A percentile compares a stretch with the other conserved stretches of the same genome.
These are phyloP conservation scores for Caenorhabditis inopinata DNA, from an alignment of 1,140 invertebrate species.

Conservation along the genomic window DNA sequence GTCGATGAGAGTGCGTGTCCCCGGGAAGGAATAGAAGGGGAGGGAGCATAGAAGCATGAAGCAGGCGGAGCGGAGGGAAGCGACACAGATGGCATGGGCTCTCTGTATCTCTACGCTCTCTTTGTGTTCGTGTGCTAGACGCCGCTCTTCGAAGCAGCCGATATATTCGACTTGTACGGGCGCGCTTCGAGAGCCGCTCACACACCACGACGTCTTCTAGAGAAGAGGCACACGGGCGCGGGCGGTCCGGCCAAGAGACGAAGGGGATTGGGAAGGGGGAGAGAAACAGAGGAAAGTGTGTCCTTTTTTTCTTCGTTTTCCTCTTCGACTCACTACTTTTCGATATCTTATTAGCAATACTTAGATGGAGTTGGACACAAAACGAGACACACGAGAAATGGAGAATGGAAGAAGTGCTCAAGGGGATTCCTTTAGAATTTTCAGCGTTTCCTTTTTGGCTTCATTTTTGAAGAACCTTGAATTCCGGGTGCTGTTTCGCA, in stretches of 20 bases:
- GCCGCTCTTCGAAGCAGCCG: too few species aligned
- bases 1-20: background rate
- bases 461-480: too few species aligned
- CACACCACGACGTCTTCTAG: background rate
- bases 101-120: background rate
- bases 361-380: background rate
- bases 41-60: background rate
- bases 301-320: background rate
- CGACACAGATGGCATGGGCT: slow-evolving; percentile 27
- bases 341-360: slow-evolving; percentile 24
- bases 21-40: background rate
- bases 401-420: background rate
- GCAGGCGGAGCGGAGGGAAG: background rate
- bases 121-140: background rate
- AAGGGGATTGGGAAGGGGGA: too few species aligned
- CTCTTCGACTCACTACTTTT: background rate
- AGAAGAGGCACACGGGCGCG: background rate
- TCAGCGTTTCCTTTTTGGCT: too few species aligned
- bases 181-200: background rate
- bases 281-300: background rate
- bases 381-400: background rate
- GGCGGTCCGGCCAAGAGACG: background rate
- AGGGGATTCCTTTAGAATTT: background rate
- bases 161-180: too few species aligned
- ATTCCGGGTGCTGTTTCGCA: too few species aligned